Evolutionary conservation across 2,797 vertebrate genomes (phyloP), one percentile per base, ranked within the genome.

Genomic region (Poeciliopsis turneri): DNA sequence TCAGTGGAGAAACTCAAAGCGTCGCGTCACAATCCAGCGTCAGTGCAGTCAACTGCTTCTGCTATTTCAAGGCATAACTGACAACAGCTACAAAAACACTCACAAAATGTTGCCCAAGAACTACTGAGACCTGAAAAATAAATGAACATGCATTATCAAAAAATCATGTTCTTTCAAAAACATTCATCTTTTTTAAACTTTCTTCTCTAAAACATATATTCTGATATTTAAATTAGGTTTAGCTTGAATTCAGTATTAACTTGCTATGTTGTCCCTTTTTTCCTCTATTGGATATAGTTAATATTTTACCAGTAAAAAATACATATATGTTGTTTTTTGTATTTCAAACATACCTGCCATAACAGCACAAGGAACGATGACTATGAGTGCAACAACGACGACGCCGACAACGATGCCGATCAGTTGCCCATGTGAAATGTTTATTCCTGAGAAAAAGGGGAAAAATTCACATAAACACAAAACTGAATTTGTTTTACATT

Each of bases 51-150:
- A 13, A 10, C 53, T 13, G 36, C 36, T 39, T 39, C 36, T 1
- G 2, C 6, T 20, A 49, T 20, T 20, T 1, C 0, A n/a, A 25
- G 0, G 12, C 1, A n/a, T 0, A 30, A 15, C 0, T 30, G 12
- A 15, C n/a, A 59, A 5, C n/a, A 13, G n/a, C 4, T 2, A 59
- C n/a, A 10, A 28, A 4, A 59, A 59, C n/a, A 28, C 4, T 59
- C 12, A 23, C 2, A 10, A 28, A 12, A 59, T 28, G n/a, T 6
- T 15, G n/a, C n/a, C 55, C 12, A 59, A 5, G 53, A n/a, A 28
- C 5, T 10, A 28, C 25, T 28, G 53, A 12, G 53, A 57, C 53
- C 53, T 57, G 25, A 59, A 59, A 59, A 59, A 59, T 13, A 28
- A 59, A 28, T 13, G 13, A 59, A 28, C 4, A 28, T 13, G n/a